These are phyloP conservation scores for Lasioglossum zephyrum DNA, from an alignment of 2,888 invertebrate genomes.

Conservation along the genomic window DNA sequence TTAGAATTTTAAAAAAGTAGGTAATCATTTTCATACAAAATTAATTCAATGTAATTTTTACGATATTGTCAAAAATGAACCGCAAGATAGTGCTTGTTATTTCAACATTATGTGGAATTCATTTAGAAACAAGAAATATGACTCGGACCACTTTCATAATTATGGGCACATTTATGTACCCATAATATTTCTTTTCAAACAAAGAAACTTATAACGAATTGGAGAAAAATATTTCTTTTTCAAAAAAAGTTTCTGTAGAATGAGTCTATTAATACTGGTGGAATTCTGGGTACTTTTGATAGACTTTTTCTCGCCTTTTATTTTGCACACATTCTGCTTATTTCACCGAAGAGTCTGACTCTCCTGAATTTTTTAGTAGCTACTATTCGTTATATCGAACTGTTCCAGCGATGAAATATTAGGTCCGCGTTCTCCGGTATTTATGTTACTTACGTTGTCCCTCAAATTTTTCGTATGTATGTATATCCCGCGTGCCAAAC, in stretches of 20 bases:
- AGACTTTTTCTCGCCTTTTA: not conserved
- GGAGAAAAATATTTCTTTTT: too few relatives aligned
- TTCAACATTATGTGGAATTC: too few relatives aligned
- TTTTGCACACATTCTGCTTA: not conserved
- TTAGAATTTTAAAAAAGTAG: too few relatives aligned
- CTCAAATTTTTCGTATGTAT: slow-evolving; percentile 26
- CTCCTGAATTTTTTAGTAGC: not conserved
- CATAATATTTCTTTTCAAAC: too few relatives aligned
- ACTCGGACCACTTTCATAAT: too few relatives aligned
- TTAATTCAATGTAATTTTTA: too few relatives aligned
- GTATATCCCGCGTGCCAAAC: slow-evolving; percentile 33
- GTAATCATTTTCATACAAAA: too few relatives aligned
- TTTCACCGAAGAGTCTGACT: slow-evolving; percentile 23
- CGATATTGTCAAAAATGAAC: too few relatives aligned
- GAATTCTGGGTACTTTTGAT: not conserved
- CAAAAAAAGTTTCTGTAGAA: not conserved
- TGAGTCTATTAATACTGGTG: slow-evolving; percentile 10
- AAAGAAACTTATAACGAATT: too few relatives aligned
- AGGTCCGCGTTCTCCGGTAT: slow-evolving; percentile 24
- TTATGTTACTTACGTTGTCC: slow-evolving; percentile 31
- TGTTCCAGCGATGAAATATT: slow-evolving; percentile 15
- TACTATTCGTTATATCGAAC: not conserved
- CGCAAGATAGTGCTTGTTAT: too few relatives aligned
- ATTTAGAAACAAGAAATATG: too few relatives aligned
- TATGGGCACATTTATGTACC: too few relatives aligned